These are phyloP conservation scores for Leptobrachium ailaonicum DNA, from an alignment of 2,113 vertebrate species.

Conservation along the genomic window DNA sequence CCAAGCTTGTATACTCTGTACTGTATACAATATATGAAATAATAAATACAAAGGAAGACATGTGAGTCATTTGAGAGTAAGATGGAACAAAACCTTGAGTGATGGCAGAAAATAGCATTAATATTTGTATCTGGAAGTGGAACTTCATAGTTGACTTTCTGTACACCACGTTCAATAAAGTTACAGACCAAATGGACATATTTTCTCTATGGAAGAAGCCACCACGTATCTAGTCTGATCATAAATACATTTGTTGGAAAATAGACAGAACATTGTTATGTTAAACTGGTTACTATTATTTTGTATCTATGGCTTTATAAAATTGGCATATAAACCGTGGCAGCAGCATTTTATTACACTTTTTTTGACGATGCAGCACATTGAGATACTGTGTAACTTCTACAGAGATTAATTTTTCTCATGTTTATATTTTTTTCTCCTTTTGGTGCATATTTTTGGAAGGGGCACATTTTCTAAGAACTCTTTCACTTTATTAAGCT, in stretches of 20 bases:
- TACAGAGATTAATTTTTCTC: slow-evolving; percentile 53
- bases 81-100: slow-evolving; percentile 64
- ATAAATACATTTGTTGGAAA: slow-evolving; percentile 74
- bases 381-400: slow-evolving; percentile 67
- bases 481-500: slow-evolving; percentile 67
- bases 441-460: slow-evolving; percentile 69
- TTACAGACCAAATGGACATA: slow-evolving; percentile 85
- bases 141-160: slow-evolving; percentile 55
- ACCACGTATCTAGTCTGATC: slow-evolving; percentile 76
- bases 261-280: slow-evolving; percentile 72
- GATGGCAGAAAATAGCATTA: slow-evolving; percentile 64
- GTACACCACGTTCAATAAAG: slow-evolving; percentile 56
- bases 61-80: slow-evolving; percentile 80
- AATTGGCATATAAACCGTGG: slow-evolving; percentile 75
- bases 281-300: slow-evolving; percentile 67
- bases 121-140: slow-evolving; percentile 56
- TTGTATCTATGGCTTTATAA: slow-evolving; percentile 75
- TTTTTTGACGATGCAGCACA: slow-evolving; percentile 71
- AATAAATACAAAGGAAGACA: slow-evolving; percentile 60
- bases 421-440: slow-evolving; percentile 13
- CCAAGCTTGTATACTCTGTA: slow-evolving; percentile 87
- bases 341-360: slow-evolving; percentile 74
- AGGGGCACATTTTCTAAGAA: slow-evolving; percentile 67
- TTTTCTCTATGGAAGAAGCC: slow-evolving; percentile 71
- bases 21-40: slow-evolving; percentile 75